Evolutionary conservation across 2,113 vertebrate genomes (phyloP), one percentile per base, ranked within the genome.

Genomic region (Silurus asotus): DNA sequence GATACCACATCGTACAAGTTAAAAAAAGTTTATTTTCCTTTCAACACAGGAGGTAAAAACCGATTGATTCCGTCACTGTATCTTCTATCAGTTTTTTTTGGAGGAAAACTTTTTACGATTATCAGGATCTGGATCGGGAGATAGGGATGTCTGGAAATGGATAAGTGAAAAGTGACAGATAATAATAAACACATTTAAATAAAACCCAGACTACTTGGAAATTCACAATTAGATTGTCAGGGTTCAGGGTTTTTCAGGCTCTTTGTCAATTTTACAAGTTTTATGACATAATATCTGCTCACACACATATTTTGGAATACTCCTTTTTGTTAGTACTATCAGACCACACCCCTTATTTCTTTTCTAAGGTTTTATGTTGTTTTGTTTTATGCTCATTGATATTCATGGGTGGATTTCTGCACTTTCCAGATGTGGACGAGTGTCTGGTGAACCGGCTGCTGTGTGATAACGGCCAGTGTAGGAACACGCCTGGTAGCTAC

Each of bases 401-500:
- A 74, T 51, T 56, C 49, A 28, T 65, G 55, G 77, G n/a, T 74
- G 13, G 48, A 69, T 58, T 67, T 77, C 37, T 15, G 13, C 75
- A 20, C 25, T 59, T 17, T 14, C 81, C 94, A 99, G 98, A 99
- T n/a, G 97, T 99, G 3, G 98, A 99, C 3, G 98, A 99, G 90
- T 99, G 98, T 88, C 89, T 96, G 3, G 96, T 98, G 76, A 99
- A 99, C 77, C 95, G 97, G 17, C 91, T 98, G 90, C 95, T 99
- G 51, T 99, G 98, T 69, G 98, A 99, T 92, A 99, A 99, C 0
- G 98, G 98, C 0, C 92, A 98, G 88, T 99, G 98, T 91, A 95
- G 98, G 87, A 99, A 99, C 94, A 98, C 97, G 0, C 98, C 98
- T 0, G 98, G 98, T 81, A 99, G 97, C 88, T 99, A 97, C 94